These are phyloP conservation scores for Mythimna vitellina DNA, from an alignment of 2,888 invertebrate species.

Conservation along the genomic window DNA sequence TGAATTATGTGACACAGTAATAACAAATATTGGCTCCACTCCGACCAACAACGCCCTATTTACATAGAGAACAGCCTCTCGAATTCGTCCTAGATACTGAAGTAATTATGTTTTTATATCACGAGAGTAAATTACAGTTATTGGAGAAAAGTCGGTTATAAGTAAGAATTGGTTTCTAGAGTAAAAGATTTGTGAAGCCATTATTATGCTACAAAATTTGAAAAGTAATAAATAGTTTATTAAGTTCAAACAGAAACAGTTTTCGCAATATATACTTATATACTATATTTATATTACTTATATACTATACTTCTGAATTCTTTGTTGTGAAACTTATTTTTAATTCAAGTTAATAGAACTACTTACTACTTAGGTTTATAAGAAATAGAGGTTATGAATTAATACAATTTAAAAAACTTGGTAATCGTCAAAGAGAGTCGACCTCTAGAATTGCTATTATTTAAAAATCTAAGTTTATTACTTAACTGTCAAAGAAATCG, in stretches of 20 bases:
- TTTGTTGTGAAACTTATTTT: no score
- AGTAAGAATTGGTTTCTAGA: conserved; percentile 18
- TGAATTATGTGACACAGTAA: conserved; percentile 29
- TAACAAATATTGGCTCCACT: conserved; percentile 34
- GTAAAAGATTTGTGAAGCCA: conserved; percentile 9
- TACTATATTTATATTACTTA: no score
- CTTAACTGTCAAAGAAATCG: not conserved
- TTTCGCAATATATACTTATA: no score
- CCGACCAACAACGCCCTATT: conserved; percentile 28
- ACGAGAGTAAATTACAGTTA: conserved; percentile 32
- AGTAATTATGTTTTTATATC: conserved; percentile 44
- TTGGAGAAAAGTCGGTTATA: conserved; percentile 16
- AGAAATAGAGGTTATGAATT: no score
- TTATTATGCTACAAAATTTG: not conserved
- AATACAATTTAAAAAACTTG: no score
- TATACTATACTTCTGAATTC: no score
- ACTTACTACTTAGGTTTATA: no score
- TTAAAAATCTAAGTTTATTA: not conserved
- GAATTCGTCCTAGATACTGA: conserved; percentile 29
- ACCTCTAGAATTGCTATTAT: not conserved
- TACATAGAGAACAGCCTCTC: conserved; percentile 36
- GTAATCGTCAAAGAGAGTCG: no score
- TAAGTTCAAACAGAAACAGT: no score
- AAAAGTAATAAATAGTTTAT: not conserved
- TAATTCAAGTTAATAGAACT: no score